Evolutionary conservation across 1,140 invertebrate species (phyloP).

Genomic region (Drosophila bocqueti): DNA sequence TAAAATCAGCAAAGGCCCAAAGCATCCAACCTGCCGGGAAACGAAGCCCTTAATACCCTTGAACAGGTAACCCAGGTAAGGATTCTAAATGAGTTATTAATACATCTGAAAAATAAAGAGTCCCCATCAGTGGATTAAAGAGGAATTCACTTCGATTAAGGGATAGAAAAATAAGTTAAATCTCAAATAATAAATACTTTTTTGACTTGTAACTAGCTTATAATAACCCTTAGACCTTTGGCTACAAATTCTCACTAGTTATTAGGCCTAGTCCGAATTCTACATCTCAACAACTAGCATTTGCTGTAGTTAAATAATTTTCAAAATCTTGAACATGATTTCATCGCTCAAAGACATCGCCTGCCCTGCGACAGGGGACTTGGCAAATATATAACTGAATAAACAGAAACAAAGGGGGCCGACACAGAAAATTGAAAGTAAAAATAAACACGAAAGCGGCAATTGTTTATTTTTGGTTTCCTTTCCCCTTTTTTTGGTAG

Average conservation of each 20-base stretch:
- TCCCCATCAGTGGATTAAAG: too few relatives aligned
- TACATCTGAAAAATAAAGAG: not conserved
- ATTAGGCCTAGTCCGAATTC: accelerated
- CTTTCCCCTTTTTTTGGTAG: not conserved
- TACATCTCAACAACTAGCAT: not conserved
- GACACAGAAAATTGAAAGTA: conserved; percentile 56
- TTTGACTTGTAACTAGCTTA: not conserved
- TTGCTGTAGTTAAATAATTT: not conserved
- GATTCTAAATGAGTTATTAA: not conserved
- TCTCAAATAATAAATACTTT: not conserved
- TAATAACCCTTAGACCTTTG: too few relatives aligned
- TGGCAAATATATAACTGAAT: conserved; percentile 23
- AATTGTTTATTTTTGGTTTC: conserved; percentile 42
- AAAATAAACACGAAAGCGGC: conserved; percentile 64
- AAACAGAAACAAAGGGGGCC: conserved; percentile 20
- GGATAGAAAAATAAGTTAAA: not conserved
- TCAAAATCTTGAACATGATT: not conserved
- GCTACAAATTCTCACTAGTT: not conserved
- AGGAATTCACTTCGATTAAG: not conserved
- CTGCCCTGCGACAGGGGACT: not conserved
- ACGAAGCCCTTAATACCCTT: not conserved
- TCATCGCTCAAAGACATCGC: not conserved
- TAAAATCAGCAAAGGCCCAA: conserved; percentile 15
- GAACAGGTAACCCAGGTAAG: not conserved
- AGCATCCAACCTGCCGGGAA: not conserved